A percentile compares a stretch with the other conserved stretches of the same genome.
These are phyloP conservation scores for Agonum fuliginosum DNA, from an alignment of 2,888 invertebrate genomes.

Conservation along the genomic window DNA sequence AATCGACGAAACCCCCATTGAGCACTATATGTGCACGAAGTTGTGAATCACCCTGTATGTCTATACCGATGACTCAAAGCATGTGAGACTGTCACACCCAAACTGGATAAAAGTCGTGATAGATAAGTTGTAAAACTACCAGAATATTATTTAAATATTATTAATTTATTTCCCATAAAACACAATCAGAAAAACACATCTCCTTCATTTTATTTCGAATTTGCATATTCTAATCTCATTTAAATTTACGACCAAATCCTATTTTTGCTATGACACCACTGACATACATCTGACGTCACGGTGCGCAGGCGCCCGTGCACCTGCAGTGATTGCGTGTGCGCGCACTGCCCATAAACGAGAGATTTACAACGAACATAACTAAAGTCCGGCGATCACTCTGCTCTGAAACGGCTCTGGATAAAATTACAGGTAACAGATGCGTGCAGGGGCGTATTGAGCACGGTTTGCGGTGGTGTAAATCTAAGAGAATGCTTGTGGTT, in stretches of 20 bases:
- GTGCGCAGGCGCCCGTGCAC: slow-evolving; percentile 10
- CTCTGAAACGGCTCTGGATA: slow-evolving; percentile 22
- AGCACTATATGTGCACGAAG: too few relatives aligned
- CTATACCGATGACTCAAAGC: too few relatives aligned
- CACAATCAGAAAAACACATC: background rate
- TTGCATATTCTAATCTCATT: background rate
- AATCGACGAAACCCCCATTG: too few relatives aligned
- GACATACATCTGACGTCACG: slow-evolving; percentile 23
- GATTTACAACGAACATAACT: slow-evolving; percentile 51
- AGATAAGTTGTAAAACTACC: too few relatives aligned
- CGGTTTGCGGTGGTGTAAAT: background rate
- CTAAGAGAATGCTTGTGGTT: too few relatives aligned
- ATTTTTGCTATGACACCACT: background rate
- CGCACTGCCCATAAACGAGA: slow-evolving; percentile 23
- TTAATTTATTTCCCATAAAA: too few relatives aligned
- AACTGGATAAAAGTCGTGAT: too few relatives aligned
- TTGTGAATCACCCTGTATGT: too few relatives aligned
- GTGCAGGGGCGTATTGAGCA: background rate
- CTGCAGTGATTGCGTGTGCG: background rate
- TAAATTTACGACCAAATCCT: background rate
- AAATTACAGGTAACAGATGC: slow-evolving; percentile 31
- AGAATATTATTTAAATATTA: too few relatives aligned
- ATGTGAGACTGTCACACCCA: too few relatives aligned
- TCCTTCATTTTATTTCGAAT: background rate
- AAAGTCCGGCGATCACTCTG: slow-evolving; percentile 23